Percentiles rank a stretch among this genome's conserved stretches.
Conservation (phyloP, 2,113 vertebrate species). For the Sylvia atricapilla region DNA sequence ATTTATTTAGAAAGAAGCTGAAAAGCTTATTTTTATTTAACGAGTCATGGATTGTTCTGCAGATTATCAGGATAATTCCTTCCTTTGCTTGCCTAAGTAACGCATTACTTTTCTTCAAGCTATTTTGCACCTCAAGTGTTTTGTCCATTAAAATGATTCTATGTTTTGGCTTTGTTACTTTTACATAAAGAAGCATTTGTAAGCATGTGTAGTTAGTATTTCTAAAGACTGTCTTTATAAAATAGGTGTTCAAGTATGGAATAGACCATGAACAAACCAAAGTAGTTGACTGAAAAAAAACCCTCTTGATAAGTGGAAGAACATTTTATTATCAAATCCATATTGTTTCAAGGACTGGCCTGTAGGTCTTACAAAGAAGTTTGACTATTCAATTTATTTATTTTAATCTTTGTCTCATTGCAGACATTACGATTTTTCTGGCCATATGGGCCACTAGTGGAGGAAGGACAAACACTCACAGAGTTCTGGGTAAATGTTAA, state of each 20-base stretch:
- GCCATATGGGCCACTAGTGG: not conserved
- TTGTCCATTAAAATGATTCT: not conserved
- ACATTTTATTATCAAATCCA: not conserved
- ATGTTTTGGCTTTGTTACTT: not conserved
- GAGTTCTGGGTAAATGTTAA: not conserved
- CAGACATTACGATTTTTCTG: not conserved
- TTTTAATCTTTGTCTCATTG: not conserved
- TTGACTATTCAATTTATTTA: not conserved
- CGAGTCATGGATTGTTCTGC: not conserved
- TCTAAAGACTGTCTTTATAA: not conserved
- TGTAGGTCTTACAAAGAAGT: not conserved
- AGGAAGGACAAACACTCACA: not conserved
- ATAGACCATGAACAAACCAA: not conserved
- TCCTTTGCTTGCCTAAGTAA: not conserved
- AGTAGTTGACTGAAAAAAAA: not conserved
- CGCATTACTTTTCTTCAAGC: not conserved
- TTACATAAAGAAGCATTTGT: not conserved
- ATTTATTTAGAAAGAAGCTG: conserved; percentile 9
- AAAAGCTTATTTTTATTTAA: not conserved
- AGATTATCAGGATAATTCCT: not conserved
- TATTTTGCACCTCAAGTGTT: not conserved
- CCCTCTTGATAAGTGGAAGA: not conserved
- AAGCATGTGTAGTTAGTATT: not conserved
- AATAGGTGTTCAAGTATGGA: not conserved
- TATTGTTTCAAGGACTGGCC: not conserved